Percentiles rank a stretch among this genome's conserved stretches.
phyloP scores from a whole-genome alignment of 1,140 invertebrate genomes.

The Hypothenemus hampei region DNA sequence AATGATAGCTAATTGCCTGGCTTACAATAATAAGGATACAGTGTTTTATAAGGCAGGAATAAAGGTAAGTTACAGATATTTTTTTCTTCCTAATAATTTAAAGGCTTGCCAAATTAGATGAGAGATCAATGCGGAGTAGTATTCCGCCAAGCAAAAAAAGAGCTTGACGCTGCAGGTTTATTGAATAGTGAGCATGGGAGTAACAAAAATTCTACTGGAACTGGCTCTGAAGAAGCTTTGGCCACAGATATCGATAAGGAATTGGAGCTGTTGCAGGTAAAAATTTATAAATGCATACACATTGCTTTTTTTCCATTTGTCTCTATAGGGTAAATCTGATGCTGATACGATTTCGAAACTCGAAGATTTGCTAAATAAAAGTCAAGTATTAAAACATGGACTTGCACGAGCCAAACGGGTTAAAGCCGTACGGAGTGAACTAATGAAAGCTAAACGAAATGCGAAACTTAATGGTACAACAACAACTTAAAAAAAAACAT shows the following conservation, averaged over 20 bases:
- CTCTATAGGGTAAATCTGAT: slow-evolving; percentile 38
- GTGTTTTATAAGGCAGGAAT: slow-evolving; percentile 56
- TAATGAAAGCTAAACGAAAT: slow-evolving; percentile 38
- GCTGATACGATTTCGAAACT: slow-evolving; percentile 51
- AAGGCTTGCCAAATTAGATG: slow-evolving; percentile 50
- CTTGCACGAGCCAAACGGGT: slow-evolving; percentile 49
- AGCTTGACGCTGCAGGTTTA: slow-evolving; percentile 62
- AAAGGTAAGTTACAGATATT: slow-evolving; percentile 24
- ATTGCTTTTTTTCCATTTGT: no score
- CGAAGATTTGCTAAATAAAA: slow-evolving; percentile 51
- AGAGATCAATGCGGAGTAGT: slow-evolving; percentile 75
- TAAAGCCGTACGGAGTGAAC: slow-evolving; percentile 51
- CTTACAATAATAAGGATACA: slow-evolving; percentile 93
- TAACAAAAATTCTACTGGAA: slow-evolving; percentile 16
- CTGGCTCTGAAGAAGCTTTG: slow-evolving; percentile 45
- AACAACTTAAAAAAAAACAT: neutral
- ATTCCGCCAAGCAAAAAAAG: slow-evolving; percentile 70
- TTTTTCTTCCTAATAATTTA: no score
- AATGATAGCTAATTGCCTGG: slow-evolving; percentile 92
- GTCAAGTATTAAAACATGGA: slow-evolving; percentile 51
- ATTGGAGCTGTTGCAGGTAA: slow-evolving; percentile 45
- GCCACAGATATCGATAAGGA: slow-evolving; percentile 51
- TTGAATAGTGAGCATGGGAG: slow-evolving; percentile 43
- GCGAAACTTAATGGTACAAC: slow-evolving; percentile 1
- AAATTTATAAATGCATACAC: neutral